Conservation (phyloP, 2,888 invertebrate genomes). For the Acleris holmiana region DNA sequence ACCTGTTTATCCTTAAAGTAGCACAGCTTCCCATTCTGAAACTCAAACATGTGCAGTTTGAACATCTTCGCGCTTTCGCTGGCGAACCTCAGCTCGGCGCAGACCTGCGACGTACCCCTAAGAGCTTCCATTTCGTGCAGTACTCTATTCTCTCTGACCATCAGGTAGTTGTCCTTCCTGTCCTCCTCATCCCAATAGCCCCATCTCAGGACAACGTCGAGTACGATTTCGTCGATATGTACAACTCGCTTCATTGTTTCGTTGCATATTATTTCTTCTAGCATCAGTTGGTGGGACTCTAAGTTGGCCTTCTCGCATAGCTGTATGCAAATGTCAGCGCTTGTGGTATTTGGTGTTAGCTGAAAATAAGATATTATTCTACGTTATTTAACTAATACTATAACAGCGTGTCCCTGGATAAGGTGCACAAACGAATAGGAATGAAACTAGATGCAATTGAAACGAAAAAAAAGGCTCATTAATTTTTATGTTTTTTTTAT, state of each 20-base stretch:
- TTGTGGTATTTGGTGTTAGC: slow-evolving; percentile 91
- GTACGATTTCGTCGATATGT: slow-evolving; percentile 89
- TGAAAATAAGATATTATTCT: slow-evolving; percentile 53
- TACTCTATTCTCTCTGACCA: slow-evolving; percentile 84
- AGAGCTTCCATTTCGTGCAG: slow-evolving; percentile 78
- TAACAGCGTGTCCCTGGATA: no score
- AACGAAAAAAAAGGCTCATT: no score
- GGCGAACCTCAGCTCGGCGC: slow-evolving; percentile 92
- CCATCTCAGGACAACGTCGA: slow-evolving; percentile 91
- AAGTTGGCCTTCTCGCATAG: slow-evolving; percentile 86
- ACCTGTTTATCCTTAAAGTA: slow-evolving; percentile 91
- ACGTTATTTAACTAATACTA: background rate
- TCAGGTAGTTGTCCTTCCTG: slow-evolving; percentile 91
- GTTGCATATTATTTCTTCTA: slow-evolving; percentile 92
- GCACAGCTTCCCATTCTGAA: slow-evolving; percentile 90
- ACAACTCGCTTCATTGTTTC: slow-evolving; percentile 90
- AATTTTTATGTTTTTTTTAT: no score
- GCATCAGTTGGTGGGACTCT: slow-evolving; percentile 87
- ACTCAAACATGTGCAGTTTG: slow-evolving; percentile 91
- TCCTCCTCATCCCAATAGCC: slow-evolving; percentile 95
- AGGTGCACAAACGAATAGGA: no score
- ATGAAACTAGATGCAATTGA: no score
- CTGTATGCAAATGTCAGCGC: slow-evolving; percentile 90
- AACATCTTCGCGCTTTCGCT: slow-evolving; percentile 90
- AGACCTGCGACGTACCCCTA: slow-evolving; percentile 86